Evolutionary conservation across 1,140 invertebrate species (phyloP).

Genomic region (Hypsibius dujardini): DNA sequence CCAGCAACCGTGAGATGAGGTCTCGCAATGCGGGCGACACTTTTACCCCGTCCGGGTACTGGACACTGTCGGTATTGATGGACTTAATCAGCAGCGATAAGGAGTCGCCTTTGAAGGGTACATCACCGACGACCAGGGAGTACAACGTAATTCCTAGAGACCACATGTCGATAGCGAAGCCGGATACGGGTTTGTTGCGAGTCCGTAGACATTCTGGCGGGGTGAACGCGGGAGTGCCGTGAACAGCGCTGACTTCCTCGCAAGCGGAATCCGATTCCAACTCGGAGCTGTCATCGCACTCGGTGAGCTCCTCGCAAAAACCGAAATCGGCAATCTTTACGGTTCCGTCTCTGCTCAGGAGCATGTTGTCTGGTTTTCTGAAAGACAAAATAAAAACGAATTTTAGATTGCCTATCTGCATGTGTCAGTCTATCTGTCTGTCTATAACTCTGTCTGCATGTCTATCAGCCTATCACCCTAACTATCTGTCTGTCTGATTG

Average conservation of each 20-base stretch:
- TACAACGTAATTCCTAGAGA: slow-evolving; percentile 82
- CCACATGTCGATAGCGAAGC: slow-evolving; percentile 69
- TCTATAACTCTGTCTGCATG: too few relatives aligned
- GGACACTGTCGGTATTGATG: slow-evolving; percentile 41
- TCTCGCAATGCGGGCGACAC: slow-evolving; percentile 40
- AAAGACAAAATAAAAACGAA: background rate
- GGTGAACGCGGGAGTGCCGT: slow-evolving; percentile 11
- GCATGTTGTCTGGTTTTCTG: slow-evolving; percentile 84
- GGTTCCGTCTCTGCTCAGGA: slow-evolving; percentile 60
- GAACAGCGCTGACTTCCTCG: background rate
- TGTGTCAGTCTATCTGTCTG: too few relatives aligned
- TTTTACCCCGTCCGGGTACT: background rate
- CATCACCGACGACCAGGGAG: slow-evolving; percentile 62
- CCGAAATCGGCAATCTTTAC: slow-evolving; percentile 82
- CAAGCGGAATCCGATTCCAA: background rate
- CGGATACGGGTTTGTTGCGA: background rate
- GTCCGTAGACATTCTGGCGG: slow-evolving; percentile 9
- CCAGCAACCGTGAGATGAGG: slow-evolving; percentile 59
- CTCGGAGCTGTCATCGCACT: background rate
- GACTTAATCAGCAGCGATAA: slow-evolving; percentile 57
- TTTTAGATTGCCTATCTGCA: too few relatives aligned
- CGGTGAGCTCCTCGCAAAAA: slow-evolving; percentile 61
- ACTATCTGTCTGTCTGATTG: too few relatives aligned
- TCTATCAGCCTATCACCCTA: too few relatives aligned
- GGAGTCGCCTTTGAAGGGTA: slow-evolving; percentile 65